Percentiles rank a stretch among this genome's conserved stretches.
These are phyloP conservation scores for Psittacula cyanocephala DNA, from an alignment of 2,113 vertebrate genomes.

Conservation along the genomic window DNA sequence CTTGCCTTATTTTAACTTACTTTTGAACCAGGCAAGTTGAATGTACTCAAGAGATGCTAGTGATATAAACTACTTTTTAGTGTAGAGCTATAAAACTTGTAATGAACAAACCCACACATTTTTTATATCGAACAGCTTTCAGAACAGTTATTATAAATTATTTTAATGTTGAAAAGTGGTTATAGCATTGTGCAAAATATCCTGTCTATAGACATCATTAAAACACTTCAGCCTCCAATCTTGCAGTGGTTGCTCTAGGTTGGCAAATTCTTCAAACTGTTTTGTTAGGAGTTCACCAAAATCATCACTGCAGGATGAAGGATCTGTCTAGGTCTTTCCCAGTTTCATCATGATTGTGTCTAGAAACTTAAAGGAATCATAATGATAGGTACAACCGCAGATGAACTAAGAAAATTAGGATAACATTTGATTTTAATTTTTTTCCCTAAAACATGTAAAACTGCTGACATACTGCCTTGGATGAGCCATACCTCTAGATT, in stretches of 20 bases:
- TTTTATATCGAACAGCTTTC: neutral
- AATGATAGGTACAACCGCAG: neutral
- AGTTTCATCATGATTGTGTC: neutral
- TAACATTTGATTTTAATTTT: neutral
- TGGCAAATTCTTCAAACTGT: neutral
- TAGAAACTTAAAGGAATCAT: neutral
- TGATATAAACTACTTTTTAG: neutral
- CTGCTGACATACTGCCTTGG: neutral
- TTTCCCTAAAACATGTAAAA: neutral
- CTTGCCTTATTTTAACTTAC: neutral
- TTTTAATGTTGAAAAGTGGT: neutral
- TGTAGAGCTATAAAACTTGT: neutral
- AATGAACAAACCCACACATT: neutral
- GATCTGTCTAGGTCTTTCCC: neutral
- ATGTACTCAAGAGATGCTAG: neutral
- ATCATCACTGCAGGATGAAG: neutral
- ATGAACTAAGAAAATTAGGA: neutral
- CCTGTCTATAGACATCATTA: neutral
- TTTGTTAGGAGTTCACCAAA: neutral
- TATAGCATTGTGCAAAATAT: neutral
- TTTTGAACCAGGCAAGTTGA: neutral
- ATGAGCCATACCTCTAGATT: neutral
- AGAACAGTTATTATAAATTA: neutral
- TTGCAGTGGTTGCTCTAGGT: neutral
- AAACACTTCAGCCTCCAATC: neutral